These are phyloP conservation scores for Eupithecia inturbata DNA, from an alignment of 2,888 invertebrate species.

Conservation along the genomic window DNA sequence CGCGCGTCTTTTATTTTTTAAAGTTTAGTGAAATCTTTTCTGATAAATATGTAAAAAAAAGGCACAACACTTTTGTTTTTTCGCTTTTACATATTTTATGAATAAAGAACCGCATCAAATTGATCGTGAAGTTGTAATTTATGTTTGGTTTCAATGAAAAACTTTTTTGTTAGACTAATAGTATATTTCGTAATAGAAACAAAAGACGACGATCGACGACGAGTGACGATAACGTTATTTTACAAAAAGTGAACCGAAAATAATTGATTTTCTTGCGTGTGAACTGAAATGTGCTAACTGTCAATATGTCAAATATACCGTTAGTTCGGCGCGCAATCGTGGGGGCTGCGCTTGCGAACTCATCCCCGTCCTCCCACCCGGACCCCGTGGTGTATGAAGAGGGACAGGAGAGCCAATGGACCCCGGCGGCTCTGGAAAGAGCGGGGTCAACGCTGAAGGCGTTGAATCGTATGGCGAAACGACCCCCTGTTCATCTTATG, in stretches of 20 bases:
- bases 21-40: neutral
- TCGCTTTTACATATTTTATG: neutral
- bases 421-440: constrained; percentile 77
- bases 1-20: neutral
- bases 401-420: constrained; percentile 71
- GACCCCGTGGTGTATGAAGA: constrained; percentile 57
- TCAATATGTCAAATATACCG: constrained; percentile 69
- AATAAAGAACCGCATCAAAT: neutral
- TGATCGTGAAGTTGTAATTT: neutral
- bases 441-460: constrained; percentile 81
- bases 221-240: neutral
- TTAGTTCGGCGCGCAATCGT: constrained; percentile 75
- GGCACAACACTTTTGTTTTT: neutral
- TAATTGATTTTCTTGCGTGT: constrained; percentile 4
- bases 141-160: neutral
- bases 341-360: constrained; percentile 69
- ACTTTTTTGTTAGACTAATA: neutral
- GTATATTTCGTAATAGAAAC: neutral
- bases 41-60: neutral
- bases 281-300: constrained; percentile 25
- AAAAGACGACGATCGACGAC: too few relatives aligned
- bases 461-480: constrained; percentile 82
- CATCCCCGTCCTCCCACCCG: constrained; percentile 41
- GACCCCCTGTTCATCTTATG: constrained; percentile 84
- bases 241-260: neutral